Conservation (phyloP, 2,888 invertebrate genomes). For the Meta bourneti region DNA sequence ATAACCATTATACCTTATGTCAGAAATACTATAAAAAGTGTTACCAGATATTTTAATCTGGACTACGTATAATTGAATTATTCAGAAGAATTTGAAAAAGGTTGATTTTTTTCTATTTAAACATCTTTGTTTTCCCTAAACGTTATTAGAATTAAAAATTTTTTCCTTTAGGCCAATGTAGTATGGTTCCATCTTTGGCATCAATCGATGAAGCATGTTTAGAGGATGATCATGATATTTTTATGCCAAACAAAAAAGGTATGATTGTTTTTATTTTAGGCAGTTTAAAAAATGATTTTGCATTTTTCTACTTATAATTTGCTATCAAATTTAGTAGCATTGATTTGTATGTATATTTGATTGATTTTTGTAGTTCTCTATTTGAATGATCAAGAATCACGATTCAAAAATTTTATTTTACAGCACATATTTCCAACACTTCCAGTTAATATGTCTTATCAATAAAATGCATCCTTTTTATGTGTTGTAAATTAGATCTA, state of each 20-base stretch:
- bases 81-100: background rate
- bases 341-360: no score
- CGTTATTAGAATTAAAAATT: background rate
- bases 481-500: background rate
- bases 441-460: no score
- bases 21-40: background rate
- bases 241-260: slow-evolving; percentile 69
- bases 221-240: slow-evolving; percentile 79
- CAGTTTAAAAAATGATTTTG: background rate
- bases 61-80: background rate
- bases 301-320: background rate
- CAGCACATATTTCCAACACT: no score
- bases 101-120: background rate
- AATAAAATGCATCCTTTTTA: background rate
- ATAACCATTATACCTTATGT: no score
- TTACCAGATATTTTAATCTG: background rate
- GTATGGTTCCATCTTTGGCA: slow-evolving; percentile 75
- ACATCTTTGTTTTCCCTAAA: background rate
- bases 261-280: background rate
- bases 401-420: no score
- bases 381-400: no score
- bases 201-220: slow-evolving; percentile 80
- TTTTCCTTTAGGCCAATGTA: slow-evolving; percentile 73
- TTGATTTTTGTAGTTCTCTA: no score
- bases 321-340: no score